These are phyloP conservation scores for Druceiella hillmani DNA, from an alignment of 2,888 invertebrate genomes.

Conservation along the genomic window DNA sequence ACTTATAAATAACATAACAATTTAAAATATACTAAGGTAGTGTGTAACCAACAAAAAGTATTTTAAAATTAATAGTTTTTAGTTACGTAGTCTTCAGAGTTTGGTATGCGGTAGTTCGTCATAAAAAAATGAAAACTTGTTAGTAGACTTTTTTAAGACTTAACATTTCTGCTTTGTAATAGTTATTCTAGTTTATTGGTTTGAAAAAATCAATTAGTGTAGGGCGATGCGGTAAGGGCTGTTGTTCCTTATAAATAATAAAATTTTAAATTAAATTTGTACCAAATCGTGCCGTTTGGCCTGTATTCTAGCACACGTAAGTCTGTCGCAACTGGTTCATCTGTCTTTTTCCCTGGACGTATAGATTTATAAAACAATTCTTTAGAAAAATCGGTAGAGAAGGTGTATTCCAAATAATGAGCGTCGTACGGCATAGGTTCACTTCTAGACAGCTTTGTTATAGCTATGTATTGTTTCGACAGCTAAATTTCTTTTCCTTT, in stretches of 20 bases:
- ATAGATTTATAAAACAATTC: conserved; percentile 15
- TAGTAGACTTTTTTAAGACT: conserved; percentile 24
- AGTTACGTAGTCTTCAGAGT: conserved; percentile 2
- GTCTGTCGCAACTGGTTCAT: conserved; percentile 16
- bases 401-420: conserved; percentile 16
- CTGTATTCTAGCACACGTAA: conserved; percentile 17
- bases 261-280: conserved; percentile 12
- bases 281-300: conserved; percentile 12
- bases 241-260: conserved; percentile 17
- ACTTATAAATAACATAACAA: conserved; percentile 15
- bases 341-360: conserved; percentile 19
- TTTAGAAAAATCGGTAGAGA: conserved; percentile 20
- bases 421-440: conserved; percentile 14
- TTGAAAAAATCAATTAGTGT: conserved; percentile 17
- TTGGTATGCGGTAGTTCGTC: conserved; percentile 20
- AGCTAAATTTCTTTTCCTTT: conserved; percentile 20
- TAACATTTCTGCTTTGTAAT: conserved; percentile 21
- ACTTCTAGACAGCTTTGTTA: conserved; percentile 19
- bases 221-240: conserved; percentile 17
- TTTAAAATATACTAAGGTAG: background rate
- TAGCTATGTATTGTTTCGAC: conserved; percentile 19
- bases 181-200: conserved; percentile 22
- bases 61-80: background rate
- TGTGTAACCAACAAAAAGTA: background rate
- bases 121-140: conserved; percentile 23